Evolutionary conservation across 2,797 vertebrate species (phyloP), one percentile per base, ranked within the genome.

Genomic region (Silurus lanzhouensis): DNA sequence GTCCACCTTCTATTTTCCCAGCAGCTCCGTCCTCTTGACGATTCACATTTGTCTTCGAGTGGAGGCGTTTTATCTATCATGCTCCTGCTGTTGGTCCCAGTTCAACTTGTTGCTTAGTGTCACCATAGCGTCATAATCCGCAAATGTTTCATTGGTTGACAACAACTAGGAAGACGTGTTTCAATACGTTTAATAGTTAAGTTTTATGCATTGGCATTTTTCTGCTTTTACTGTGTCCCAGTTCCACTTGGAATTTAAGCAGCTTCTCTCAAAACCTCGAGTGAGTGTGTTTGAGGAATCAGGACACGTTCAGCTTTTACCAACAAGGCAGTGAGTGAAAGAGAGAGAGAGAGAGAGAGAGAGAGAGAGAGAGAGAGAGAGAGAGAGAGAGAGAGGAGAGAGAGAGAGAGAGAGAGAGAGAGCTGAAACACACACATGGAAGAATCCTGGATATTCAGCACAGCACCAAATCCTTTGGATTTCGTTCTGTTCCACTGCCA

Each of bases 281-380:
- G 78, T 46, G 71, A 82, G 66, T 57, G 48, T 12, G 58, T 64
- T n/a, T 44, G 61, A 84, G 80, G 9, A 84, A 61, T 82, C 0
- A 44, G 84, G 88, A 91, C 88, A 88, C 91, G 90, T 81, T 38
- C 48, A 2, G 61, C 77, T 83, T 90, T 89, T 89, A 91, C 92
- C 91, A 92, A 94, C 78, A 93, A 90, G 93, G 92, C 83, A 81
- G 58, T 63, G 27, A 81, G 31, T 31, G 25, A 70, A 44, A 80
- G 22, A 25, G 44, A 82, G 25, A 17, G 3, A 66, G n/a, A 31
- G 31, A 31, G 31, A 31, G 31, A 31, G 31, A 3, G 31, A 38
- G 31, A 38, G 31, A 38, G 31, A 38, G 31, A 38, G 31, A 38
- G 31, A 27, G 27, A 27, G 27, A 27, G 27, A 27, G n/a, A n/a